A percentile compares a stretch with the other conserved stretches of the same genome.
Evolutionary conservation across 2,113 vertebrate genomes (phyloP).

Genomic region (Pagrus major): DNA sequence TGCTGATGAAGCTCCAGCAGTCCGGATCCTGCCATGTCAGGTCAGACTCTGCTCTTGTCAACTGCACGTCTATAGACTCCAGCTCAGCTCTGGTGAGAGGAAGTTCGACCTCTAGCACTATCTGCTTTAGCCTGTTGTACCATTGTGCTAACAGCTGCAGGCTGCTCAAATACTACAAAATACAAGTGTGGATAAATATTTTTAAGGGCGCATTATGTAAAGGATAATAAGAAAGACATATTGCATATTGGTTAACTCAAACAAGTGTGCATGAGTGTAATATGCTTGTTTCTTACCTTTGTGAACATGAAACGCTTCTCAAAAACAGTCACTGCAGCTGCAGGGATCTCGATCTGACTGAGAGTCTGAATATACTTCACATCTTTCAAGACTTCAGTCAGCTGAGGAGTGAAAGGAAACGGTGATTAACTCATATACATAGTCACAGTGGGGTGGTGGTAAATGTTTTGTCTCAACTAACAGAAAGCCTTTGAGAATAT

Average conservation of each 20-base stretch:
- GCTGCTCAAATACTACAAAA: conserved; percentile 80
- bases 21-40: conserved; percentile 81
- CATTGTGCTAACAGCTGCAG: conserved; percentile 85
- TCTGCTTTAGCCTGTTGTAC: conserved; percentile 86
- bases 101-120: conserved; percentile 84
- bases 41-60: conserved; percentile 75
- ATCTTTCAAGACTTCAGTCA: conserved; percentile 86
- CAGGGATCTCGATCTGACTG: conserved; percentile 81
- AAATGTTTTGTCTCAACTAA: conserved; percentile 11
- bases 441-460: neutral
- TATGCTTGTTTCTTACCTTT: conserved; percentile 80
- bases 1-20: conserved; percentile 83
- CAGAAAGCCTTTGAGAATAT: neutral
- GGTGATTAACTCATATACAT: neutral
- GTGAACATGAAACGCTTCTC: conserved; percentile 83
- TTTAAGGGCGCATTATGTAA: neutral
- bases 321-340: conserved; percentile 82
- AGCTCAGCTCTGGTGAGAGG: conserved; percentile 83
- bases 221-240: neutral
- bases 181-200: neutral
- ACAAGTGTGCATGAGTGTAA: neutral
- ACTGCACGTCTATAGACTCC: conserved; percentile 73
- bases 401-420: conserved; percentile 69
- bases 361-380: conserved; percentile 87
- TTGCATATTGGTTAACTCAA: neutral